Base-by-base conservation (phyloP, 2,797 vertebrate genomes). In the Pseudochromis fuscus region DNA sequence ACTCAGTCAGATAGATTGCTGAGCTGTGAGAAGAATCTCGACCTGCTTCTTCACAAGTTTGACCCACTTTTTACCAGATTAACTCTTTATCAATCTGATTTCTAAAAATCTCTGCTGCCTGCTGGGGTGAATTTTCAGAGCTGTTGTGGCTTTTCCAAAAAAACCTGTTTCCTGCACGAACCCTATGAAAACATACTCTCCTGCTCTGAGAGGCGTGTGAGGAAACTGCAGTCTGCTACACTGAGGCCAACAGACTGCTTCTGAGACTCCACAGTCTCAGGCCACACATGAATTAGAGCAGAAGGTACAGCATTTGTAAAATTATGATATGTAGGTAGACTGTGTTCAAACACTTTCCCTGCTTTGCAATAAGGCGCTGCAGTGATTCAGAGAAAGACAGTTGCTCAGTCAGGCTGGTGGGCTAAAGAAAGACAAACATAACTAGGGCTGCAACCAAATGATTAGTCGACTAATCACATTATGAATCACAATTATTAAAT, bases 321-420 rank as follows among this genome's bases (percentile, higher is more conserved):
- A n/a, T 42, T 16, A 40, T 40, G 18, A 23, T 18, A 10, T 0
- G 7, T 18, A 8, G 44, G 11, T 9, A 16, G 1, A 1, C 7
- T 27, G 11, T 7, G 9, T 19, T 7, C 2, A 42, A 42, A 42
- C n/a, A 42, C 3, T 4, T 42, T n/a, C n/a, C 8, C 5, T 30
- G 21, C 42, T 52, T 21, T 23, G 9, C 23, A 58, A 35, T 13
- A 10, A 68, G 7, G n/a, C 28, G 38, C 38, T 42, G 1, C 7
- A n/a, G 38, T 18, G 3, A 19, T 40, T n/a, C 7, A n/a, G 10
- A 31, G 30, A 2, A 5, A n/a, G 1, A 78, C 65, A n/a, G n/a
- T 51, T 62, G 68, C 64, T 56, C 42, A 73, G 82, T 68, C 69
- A 4, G 55, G 40, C 60, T 56, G 37, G 71, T 48, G 52, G 46